Evolutionary conservation across 2,113 vertebrate species (phyloP).

Genomic region (Sula dactylatra): DNA sequence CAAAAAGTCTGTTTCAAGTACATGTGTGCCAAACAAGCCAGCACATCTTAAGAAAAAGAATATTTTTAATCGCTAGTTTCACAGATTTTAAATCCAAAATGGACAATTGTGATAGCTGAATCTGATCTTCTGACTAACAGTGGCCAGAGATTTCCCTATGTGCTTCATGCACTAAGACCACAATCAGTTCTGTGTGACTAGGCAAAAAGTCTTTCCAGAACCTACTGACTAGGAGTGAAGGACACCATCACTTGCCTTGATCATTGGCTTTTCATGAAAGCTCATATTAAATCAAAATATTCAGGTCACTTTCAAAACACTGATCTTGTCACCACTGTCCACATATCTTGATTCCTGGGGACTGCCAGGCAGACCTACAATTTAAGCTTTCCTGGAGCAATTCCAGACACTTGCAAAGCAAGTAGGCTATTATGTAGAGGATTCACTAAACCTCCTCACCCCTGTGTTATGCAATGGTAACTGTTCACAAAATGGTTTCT

Average conservation of each 20-base stretch:
- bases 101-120: not conserved
- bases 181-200: not conserved
- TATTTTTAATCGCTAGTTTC: not conserved
- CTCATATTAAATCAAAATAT: not conserved
- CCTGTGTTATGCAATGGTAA: not conserved
- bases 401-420: not conserved
- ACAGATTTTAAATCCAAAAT: not conserved
- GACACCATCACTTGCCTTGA: not conserved
- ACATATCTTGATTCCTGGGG: not conserved
- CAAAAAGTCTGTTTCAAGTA: not conserved
- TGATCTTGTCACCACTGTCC: not conserved
- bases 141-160: not conserved
- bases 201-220: not conserved
- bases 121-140: not conserved
- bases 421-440: not conserved
- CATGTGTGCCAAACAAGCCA: not conserved
- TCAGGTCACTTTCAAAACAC: not conserved
- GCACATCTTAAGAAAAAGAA: not conserved
- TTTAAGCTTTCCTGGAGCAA: not conserved
- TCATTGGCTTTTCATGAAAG: not conserved
- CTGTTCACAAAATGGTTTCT: not conserved
- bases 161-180: not conserved
- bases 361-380: not conserved
- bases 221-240: not conserved
- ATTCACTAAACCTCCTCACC: not conserved